These are phyloP conservation scores for Eulemur rubriventer DNA, from an alignment of 2,797 vertebrate genomes.

Conservation along the genomic window DNA sequence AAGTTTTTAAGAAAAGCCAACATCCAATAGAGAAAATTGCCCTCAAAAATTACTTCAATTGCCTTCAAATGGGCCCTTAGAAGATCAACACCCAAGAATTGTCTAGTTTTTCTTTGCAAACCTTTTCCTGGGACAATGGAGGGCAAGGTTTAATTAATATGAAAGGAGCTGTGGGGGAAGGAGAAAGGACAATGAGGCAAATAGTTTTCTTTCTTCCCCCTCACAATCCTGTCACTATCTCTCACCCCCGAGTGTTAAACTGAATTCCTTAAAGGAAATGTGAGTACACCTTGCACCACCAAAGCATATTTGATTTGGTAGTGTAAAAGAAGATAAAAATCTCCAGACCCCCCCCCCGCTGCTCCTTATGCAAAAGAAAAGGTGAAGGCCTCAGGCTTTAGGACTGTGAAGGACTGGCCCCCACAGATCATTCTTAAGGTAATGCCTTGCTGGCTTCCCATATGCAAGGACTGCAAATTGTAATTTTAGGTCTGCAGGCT, in stretches of 20 bases:
- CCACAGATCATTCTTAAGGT: neutral
- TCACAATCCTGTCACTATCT: too few relatives aligned
- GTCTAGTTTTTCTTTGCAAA: neutral
- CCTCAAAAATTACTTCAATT: neutral
- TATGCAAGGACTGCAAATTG: neutral
- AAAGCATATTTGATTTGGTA: neutral
- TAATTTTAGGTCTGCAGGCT: neutral
- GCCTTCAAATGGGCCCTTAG: neutral
- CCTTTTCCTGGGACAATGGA: neutral
- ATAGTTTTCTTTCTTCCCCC: neutral
- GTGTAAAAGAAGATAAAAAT: neutral
- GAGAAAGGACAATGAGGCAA: neutral
- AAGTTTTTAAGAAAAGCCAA: neutral
- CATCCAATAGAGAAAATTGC: neutral
- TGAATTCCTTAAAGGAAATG: neutral
- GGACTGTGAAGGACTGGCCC: neutral
- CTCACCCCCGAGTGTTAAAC: neutral
- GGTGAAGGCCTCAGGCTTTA: neutral
- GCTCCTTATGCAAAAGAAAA: neutral
- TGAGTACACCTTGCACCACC: neutral
- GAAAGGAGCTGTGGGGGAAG: neutral
- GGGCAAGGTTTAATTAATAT: neutral
- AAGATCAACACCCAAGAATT: neutral
- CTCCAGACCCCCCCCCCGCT: too few relatives aligned
- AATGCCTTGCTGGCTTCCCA: neutral